Percentiles rank a stretch among this genome's conserved stretches.
Conservation (phyloP, 2,113 vertebrate species). For the Rhodinocichla rosea region DNA sequence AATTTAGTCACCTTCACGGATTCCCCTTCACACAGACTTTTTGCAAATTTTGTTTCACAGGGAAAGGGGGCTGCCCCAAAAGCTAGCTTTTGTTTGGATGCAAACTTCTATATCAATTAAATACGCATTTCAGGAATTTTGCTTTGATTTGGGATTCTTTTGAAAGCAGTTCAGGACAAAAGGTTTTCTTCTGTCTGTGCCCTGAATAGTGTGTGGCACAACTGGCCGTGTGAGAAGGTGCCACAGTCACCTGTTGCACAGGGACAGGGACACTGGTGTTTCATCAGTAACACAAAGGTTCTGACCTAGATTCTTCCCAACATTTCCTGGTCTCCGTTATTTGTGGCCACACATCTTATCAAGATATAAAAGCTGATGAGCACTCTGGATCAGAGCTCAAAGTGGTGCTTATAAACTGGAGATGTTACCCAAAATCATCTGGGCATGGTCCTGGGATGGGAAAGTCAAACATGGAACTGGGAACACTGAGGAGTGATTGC, state of each 20-base stretch:
- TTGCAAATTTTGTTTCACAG: background rate
- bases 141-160: background rate
- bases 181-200: background rate
- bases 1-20: background rate
- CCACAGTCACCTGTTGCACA: background rate
- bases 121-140: background rate
- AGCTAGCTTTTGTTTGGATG: background rate
- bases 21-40: accelerated
- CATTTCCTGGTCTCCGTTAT: background rate
- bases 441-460: background rate
- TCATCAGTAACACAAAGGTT: background rate
- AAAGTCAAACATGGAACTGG: background rate
- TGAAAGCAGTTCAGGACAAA: background rate
- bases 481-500: background rate
- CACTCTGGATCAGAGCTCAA: background rate
- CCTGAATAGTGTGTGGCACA: background rate
- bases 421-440: background rate
- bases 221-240: background rate
- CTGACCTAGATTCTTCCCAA: background rate
- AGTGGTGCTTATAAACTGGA: background rate
- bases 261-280: background rate
- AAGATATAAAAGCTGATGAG: background rate
- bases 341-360: background rate
- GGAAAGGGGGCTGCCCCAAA: background rate
- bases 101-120: background rate